These are phyloP conservation scores for Leptothorax acervorum DNA, from an alignment of 2,888 invertebrate species.

Conservation along the genomic window DNA sequence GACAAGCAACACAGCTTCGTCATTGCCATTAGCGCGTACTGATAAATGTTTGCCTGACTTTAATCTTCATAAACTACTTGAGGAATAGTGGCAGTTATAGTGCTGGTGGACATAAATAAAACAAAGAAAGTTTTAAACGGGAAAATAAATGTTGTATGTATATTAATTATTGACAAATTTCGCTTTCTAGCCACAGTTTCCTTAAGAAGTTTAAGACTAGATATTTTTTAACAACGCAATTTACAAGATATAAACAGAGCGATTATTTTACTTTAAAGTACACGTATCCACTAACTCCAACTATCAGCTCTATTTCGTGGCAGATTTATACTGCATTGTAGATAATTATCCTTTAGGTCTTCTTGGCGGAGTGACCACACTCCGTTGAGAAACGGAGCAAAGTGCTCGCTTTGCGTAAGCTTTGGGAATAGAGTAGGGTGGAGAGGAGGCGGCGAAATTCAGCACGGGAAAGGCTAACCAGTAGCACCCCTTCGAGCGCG, in stretches of 20 bases:
- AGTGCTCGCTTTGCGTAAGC: slow-evolving; percentile 28
- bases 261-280: background rate
- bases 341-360: background rate
- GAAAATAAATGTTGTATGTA: background rate
- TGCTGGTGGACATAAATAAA: background rate
- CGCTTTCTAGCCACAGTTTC: background rate
- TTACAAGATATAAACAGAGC: background rate
- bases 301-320: background rate
- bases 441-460: slow-evolving; percentile 30
- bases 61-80: slow-evolving; percentile 32
- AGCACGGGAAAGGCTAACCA: slow-evolving; percentile 39
- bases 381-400: slow-evolving; percentile 18
- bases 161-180: background rate
- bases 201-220: background rate
- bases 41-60: background rate
- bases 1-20: slow-evolving; percentile 5
- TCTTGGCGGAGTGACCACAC: background rate
- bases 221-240: background rate
- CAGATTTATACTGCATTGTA: background rate
- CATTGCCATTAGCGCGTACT: slow-evolving; percentile 20
- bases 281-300: background rate
- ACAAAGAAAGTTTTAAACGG: background rate
- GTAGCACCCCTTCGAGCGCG: slow-evolving; percentile 67
- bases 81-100: background rate
- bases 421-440: slow-evolving; percentile 11